Base-by-base conservation (phyloP, 2,113 vertebrate genomes). In the Peromyscus maniculatus region DNA sequence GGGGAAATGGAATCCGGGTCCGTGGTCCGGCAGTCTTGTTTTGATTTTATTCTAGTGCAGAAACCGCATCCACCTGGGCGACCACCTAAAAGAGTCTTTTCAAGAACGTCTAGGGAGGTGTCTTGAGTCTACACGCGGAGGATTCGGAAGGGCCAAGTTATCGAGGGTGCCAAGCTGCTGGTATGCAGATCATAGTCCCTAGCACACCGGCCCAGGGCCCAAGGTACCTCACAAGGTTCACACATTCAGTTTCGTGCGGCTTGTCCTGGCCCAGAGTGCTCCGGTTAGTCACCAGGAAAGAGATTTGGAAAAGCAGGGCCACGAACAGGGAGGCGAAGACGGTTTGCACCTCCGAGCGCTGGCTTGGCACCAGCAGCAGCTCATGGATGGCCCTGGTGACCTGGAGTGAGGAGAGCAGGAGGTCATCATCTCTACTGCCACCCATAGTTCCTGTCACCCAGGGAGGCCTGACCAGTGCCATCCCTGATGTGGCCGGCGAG, bases 301-400 rank as follows among this genome's bases (percentile, higher is more conserved):
- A 97, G 31, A 89, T 7, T 59, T 82, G 97, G 57, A 92, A 82
- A 3, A 98, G 96, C 80, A 98, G 93, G 13, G 82, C 69, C 15
- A 95, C 6, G 26, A 94, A 96, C 91, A 98, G 67, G 4, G 77
- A 3, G 0, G 95, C 59, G 64, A 97, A 97, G 67, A 96, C 75
- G 19, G 43, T 31, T 87, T 97, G 97, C 52, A 94, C 62, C 64
- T 98, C 96, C 1, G 22, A 15, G 12, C 71, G 74, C 43, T 77
- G 83, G 4, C 62, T 78, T 0, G 92, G 69, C 11, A 97, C 91
- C 91, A 89, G 92, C 87, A 98, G 94, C 26, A 98, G 82, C 77
- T 98, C 72, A 0, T 88, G 59, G 66, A 98, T 64, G 91, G 97
- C 96, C 46, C 92, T 95, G 93, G 97, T 94, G 87, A 97, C 97